Evolutionary conservation across 2,797 vertebrate genomes (phyloP), one percentile per base, ranked within the genome.

Genomic region (Poeciliopsis infans): DNA sequence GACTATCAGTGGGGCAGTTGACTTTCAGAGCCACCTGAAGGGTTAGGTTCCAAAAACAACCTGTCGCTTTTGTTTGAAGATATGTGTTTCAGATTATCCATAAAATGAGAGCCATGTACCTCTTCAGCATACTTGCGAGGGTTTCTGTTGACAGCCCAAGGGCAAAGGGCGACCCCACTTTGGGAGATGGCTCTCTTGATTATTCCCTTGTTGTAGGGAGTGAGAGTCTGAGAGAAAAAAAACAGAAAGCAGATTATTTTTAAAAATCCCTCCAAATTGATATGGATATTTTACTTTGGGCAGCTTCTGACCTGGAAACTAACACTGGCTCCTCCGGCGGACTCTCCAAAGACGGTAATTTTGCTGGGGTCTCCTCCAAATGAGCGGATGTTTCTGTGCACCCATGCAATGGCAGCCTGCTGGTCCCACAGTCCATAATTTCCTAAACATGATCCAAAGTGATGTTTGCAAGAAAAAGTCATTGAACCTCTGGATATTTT

Each of bases 341-440:
- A 99, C 70, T 99, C 97, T 76, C 98, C 98, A 47, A 99, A 99
- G 86, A 99, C 0, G 25, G 98, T 99, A 88, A 99, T 94, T 90
- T 96, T 99, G 79, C 95, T 66, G 0, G 98, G 96, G 92, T 99
- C 96, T 10, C 98, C 98, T 4, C 98, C 98, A 7, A 99, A 99
- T 28, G 94, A 93, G 0, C 79, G 95, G 76, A 99, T 99, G 91
- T 99, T 99, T 85, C 97, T 97, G 95, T 98, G 94, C 73, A 99
- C 98, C 98, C 98, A 99, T 2, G 96, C 93, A 0, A 99, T 98
- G 84, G 97, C 98, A 72, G 97, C 96, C 0, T 99, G 97, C 95
- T 99, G 98, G 83, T 99, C 98, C 95, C 97, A 97, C 69, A 99
- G 95, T 3, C 97, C 98, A 0, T 96, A 99, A 92, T 99, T 99